These are phyloP conservation scores for Diphyllodes magnificus DNA, from an alignment of 2,113 vertebrate species.

Conservation along the genomic window DNA sequence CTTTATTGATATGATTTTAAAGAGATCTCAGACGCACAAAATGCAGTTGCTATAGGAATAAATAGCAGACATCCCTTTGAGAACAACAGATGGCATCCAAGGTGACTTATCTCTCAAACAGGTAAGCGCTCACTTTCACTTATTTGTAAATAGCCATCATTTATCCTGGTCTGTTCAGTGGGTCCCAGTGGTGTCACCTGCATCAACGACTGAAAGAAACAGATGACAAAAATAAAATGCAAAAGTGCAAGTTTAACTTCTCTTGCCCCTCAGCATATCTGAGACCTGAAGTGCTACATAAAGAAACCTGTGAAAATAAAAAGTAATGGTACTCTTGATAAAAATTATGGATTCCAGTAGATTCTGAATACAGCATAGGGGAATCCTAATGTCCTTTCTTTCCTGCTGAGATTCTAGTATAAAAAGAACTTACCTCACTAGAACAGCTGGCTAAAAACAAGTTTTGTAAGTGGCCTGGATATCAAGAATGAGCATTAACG, in stretches of 20 bases:
- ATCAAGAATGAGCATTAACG: conserved; percentile 4
- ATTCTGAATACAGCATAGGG: conserved; percentile 15
- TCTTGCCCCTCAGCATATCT: conserved; percentile 55
- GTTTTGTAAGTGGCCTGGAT: not conserved
- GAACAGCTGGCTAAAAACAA: conserved; percentile 9
- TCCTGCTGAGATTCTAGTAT: not conserved
- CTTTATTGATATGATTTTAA: conserved; percentile 73
- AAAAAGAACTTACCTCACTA: not conserved
- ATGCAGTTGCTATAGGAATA: conserved; percentile 65
- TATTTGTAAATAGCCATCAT: conserved; percentile 69
- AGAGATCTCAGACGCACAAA: conserved; percentile 64
- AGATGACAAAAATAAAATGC: conserved; percentile 55
- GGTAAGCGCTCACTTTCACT: conserved; percentile 50
- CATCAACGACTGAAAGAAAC: conserved; percentile 27
- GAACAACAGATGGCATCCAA: conserved; percentile 77
- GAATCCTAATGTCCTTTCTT: not conserved
- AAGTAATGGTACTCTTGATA: conserved; percentile 23
- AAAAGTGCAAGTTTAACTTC: conserved; percentile 60
- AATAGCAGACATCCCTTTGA: conserved; percentile 69
- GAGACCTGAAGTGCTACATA: not conserved
- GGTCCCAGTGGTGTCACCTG: conserved; percentile 51
- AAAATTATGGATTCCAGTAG: conserved; percentile 23
- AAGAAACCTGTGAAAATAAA: conserved; percentile 43
- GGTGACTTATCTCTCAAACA: conserved; percentile 71
- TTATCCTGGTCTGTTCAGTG: conserved; percentile 67